A percentile compares a stretch with the other conserved stretches of the same genome.
Conservation (phyloP, 2,113 vertebrate genomes). For the Zapus hudsonius region DNA sequence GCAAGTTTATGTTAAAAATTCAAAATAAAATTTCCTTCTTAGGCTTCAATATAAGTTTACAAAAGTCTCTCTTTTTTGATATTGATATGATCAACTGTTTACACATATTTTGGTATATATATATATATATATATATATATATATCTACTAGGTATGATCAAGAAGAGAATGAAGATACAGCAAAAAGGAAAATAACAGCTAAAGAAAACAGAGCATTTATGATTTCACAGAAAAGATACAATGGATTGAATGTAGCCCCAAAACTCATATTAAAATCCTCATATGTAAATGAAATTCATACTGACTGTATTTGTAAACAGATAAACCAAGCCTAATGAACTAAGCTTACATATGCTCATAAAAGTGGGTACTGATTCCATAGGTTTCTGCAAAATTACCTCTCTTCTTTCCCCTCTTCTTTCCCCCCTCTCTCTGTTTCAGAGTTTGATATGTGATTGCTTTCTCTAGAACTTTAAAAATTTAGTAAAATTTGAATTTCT, state of each 20-base stretch:
- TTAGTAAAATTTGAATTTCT: not conserved
- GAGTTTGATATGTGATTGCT: not conserved
- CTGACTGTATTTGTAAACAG: not conserved
- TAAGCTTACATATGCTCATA: not conserved
- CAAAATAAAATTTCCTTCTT: not conserved
- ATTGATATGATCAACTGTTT: not conserved
- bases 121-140: too few species aligned
- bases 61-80: not conserved
- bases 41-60: not conserved
- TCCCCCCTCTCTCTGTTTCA: not conserved
- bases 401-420: not conserved
- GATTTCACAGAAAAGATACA: not conserved
- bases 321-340: not conserved
- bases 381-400: not conserved
- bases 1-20: not conserved
- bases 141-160: not conserved
- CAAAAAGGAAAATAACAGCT: too few species aligned
- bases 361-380: fast-evolving
- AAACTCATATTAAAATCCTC: not conserved
- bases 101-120: not conserved
- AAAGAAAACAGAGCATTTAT: not conserved
- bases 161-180: not conserved
- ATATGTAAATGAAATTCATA: not conserved
- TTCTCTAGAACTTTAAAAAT: not conserved
- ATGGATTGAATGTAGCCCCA: not conserved